Base-by-base conservation (phyloP, 64 coral and sea anemone genomes). In the Hydrozoanthus tunicans region DNA sequence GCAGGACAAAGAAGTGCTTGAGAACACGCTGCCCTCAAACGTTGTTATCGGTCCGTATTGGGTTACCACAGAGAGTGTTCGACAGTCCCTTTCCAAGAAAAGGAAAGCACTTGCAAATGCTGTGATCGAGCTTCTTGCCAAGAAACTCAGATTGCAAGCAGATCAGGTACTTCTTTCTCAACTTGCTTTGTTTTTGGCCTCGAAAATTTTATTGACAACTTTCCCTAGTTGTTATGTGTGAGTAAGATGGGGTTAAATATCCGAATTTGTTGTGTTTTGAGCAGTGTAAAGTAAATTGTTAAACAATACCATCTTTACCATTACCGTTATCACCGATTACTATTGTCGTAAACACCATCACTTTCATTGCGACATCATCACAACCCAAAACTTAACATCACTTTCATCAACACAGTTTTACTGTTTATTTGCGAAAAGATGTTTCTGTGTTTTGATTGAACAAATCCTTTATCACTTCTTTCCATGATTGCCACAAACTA, bases 21-120 rank as follows among this genome's bases (percentile, higher is more conserved):
- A 99, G 59, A 99, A 94, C 90, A 92, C 89, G 7, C 23, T 99
- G 58, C 97, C 97, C 54, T 99, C 97, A 3, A 92, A 74, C 52
- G 93, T 99, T 70, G 94, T 99, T 59, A 99, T 99, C 78, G 97
- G 97, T 75, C 84, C 97, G 17, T 96, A 89, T 60, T 95, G 92
- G 92, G 90, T 99, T 12, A 79, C 83, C 52, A 99, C 97, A 0
- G 97, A 99, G 64, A 89, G 91, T 26, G 91, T 99, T 3, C 89
- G 79, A 27, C 94, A 99, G 80, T 91, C 90, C 68, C 79, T 99
- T 90, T 92, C 97, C 23, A 96, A 95, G 83, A 99, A 99, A 58
- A 82, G 97, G 25, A 99, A 99, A 71, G 83, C 90, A 53, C 81
- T 99, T 70, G 92, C 97, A 6, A 96, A 96, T 79, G 94, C 94